Conservation (phyloP, 2,888 invertebrate species). For the Venustoraphidia nigricollis region DNA sequence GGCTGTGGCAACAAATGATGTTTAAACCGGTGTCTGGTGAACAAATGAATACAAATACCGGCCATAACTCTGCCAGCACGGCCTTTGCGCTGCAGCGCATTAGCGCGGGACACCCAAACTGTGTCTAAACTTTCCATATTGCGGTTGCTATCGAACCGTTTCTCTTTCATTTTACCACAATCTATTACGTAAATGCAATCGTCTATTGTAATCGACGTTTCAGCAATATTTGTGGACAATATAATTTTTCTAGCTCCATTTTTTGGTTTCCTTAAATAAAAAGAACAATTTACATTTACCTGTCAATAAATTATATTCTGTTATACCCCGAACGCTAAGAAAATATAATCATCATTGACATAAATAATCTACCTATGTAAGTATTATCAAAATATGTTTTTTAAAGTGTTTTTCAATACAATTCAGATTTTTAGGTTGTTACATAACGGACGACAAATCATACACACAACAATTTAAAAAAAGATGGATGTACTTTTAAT, state of each 20-base stretch:
- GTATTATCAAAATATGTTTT: no score
- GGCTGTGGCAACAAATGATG: conserved; percentile 57
- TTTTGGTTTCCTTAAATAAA: conserved; percentile 42
- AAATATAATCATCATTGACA: no score
- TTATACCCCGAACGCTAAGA: no score
- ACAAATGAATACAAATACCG: conserved; percentile 77
- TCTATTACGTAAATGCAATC: conserved; percentile 92
- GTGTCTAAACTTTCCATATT: conserved; percentile 79
- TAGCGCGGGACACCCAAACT: conserved; percentile 83
- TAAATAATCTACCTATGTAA: no score
- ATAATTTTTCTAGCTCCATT: conserved; percentile 71
- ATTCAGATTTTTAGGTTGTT: no score
- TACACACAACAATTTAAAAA: no score
- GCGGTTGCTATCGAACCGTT: conserved; percentile 61
- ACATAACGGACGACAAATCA: no score
- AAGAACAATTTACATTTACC: not conserved
- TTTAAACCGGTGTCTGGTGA: conserved; percentile 54
- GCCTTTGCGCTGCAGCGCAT: conserved; percentile 78
- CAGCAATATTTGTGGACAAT: conserved; percentile 83
- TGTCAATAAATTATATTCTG: no score
- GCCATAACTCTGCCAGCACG: conserved; percentile 83
- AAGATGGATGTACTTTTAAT: no score
- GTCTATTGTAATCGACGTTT: conserved; percentile 90
- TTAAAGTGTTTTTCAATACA: no score
- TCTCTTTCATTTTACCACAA: conserved; percentile 85